These are phyloP conservation scores for Agonopterix alstromeriana DNA, from an alignment of 2,888 invertebrate species.

Conservation along the genomic window DNA sequence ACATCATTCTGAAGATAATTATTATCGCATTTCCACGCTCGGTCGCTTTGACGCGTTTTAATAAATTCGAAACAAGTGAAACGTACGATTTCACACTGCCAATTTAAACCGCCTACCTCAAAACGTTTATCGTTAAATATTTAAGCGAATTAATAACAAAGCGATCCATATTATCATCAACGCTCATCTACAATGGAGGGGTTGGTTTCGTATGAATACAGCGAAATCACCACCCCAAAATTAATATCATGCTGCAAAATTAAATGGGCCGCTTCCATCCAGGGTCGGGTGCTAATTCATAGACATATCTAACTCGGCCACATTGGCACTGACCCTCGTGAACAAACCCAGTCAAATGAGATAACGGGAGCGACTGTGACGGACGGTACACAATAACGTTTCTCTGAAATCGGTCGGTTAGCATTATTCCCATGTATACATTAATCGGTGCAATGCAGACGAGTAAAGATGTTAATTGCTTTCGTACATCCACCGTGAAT, in stretches of 20 bases:
- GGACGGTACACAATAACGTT: constrained; percentile 17
- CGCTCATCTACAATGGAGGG: constrained; percentile 35
- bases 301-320: constrained; percentile 46
- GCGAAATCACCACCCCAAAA: constrained; percentile 54
- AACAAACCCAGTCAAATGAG: constrained; percentile 26
- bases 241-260: constrained; percentile 57
- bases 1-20: background rate
- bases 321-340: constrained; percentile 38
- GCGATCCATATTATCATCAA: constrained; percentile 49
- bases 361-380: constrained; percentile 22
- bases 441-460: constrained; percentile 31
- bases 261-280: constrained; percentile 37
- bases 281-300: constrained; percentile 29
- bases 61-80: background rate
- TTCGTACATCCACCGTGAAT: constrained; percentile 22
- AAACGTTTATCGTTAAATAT: constrained; percentile 15
- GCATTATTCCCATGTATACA: constrained; percentile 29
- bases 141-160: constrained; percentile 26
- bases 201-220: constrained; percentile 37
- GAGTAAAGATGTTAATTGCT: constrained; percentile 36
- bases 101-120: constrained; percentile 1
- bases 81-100: background rate
- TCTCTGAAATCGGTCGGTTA: constrained; percentile 35
- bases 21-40: constrained; percentile 1
- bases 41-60: background rate